Evolutionary conservation across 1,140 invertebrate species (phyloP).

Genomic region (Papilio polytes): DNA sequence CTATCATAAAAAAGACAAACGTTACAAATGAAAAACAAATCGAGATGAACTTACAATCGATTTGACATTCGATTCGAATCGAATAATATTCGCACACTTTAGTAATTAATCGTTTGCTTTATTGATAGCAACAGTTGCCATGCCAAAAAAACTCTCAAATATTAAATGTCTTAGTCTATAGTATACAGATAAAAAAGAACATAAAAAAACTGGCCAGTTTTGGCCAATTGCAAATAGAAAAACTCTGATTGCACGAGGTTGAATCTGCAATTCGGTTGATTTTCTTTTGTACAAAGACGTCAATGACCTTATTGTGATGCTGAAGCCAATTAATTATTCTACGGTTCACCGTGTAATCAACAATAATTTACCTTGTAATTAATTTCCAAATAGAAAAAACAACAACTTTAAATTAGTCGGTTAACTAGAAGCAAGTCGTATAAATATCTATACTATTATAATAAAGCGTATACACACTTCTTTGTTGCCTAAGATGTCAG

Average conservation of each 20-base stretch:
- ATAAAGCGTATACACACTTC: no score
- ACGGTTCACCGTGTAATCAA: constrained; percentile 21
- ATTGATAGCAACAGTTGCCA: background rate
- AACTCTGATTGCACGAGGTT: constrained; percentile 1
- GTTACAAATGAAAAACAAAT: background rate
- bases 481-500: no score
- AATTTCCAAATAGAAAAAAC: constrained; percentile 20
- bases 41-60: no score
- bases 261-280: constrained; percentile 15
- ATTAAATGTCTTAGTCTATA: background rate
- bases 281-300: constrained; percentile 12
- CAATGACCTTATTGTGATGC: constrained; percentile 30
- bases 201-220: background rate
- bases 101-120: no score
- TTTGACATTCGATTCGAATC: no score
- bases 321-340: constrained; percentile 34
- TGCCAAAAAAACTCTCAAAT: background rate
- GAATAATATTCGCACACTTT: no score
- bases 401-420: background rate
- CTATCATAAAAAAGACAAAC: background rate
- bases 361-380: constrained; percentile 11
- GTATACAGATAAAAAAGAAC: constrained; percentile 13
- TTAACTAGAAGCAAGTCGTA: background rate
- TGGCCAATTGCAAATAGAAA: background rate
- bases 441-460: background rate